These are phyloP conservation scores for Gymnoscopelus braueri DNA, from an alignment of 2,797 vertebrate species.

Conservation along the genomic window DNA sequence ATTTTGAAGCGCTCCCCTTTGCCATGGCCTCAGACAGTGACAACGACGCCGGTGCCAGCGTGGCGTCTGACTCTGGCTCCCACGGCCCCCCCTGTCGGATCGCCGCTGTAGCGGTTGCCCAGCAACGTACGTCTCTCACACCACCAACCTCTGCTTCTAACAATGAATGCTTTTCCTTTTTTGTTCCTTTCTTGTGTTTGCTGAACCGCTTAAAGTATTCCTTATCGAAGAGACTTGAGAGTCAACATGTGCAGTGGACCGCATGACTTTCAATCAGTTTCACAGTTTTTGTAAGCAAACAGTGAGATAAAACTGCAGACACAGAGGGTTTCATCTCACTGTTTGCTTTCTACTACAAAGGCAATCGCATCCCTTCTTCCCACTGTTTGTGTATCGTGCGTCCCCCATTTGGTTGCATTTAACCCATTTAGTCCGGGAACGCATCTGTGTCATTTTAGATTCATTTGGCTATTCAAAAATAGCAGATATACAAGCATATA, in stretches of 20 bases:
- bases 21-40: slow-evolving; percentile 99
- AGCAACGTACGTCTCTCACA: slow-evolving; percentile 86
- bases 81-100: slow-evolving; percentile 96
- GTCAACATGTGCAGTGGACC: not conserved
- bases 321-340: not conserved
- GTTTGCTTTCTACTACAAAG: not conserved
- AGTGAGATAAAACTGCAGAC: too few relatives aligned
- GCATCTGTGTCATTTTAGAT: too few relatives aligned
- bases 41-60: slow-evolving; percentile 96
- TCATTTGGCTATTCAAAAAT: too few relatives aligned
- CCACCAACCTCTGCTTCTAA: not conserved
- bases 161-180: not conserved
- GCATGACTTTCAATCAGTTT: not conserved
- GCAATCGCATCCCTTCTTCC: not conserved
- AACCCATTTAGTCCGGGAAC: too few relatives aligned
- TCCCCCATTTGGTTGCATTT: slow-evolving; percentile 25
- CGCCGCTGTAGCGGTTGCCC: slow-evolving; percentile 90
- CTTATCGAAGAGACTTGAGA: not conserved
- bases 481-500: too few relatives aligned
- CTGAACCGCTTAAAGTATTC: not conserved
- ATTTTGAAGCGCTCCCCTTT: slow-evolving; percentile 98
- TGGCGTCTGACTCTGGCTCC: slow-evolving; percentile 93
- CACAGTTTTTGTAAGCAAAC: not conserved
- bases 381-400: slow-evolving; percentile 12
- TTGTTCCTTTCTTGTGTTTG: slow-evolving; percentile 1